phyloP scores from a whole-genome alignment of 2,888 invertebrate species.

The Athetis lepigone region DNA sequence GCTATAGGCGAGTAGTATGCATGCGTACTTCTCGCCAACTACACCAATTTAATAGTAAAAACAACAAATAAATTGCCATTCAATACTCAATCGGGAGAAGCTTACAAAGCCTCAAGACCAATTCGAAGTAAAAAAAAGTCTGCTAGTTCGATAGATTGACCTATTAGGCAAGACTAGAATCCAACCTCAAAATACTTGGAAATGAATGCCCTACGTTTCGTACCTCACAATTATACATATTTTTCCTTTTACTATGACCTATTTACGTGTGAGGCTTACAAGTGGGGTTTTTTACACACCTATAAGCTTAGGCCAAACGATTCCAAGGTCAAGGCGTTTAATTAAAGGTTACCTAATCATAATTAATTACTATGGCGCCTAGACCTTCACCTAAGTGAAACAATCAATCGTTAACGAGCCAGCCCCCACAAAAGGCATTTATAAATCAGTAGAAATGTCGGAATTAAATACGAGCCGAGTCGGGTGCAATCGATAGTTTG shows the following conservation, averaged over 20 bases:
- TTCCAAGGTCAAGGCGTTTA: conserved; percentile 6
- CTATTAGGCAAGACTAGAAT: not conserved
- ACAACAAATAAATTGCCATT: too few species aligned
- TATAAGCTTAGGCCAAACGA: not conserved
- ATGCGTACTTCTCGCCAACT: too few species aligned
- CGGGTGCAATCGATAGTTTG: conserved; percentile 60
- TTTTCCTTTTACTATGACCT: not conserved
- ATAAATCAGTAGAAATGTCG: conserved; percentile 51
- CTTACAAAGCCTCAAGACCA: too few species aligned
- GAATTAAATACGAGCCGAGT: conserved; percentile 54
- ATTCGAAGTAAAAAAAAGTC: too few species aligned
- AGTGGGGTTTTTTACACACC: not conserved
- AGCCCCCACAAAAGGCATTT: conserved; percentile 55
- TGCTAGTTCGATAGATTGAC: too few species aligned
- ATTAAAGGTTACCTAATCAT: conserved; percentile 16
- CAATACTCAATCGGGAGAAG: too few species aligned
- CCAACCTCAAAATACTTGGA: not conserved
- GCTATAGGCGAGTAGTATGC: too few species aligned
- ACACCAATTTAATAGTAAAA: too few species aligned
- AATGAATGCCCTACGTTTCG: not conserved
- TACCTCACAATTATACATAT: not conserved
- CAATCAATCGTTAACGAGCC: conserved; percentile 47
- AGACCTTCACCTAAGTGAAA: conserved; percentile 32
- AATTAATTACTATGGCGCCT: conserved; percentile 23
- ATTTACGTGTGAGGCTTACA: not conserved